A percentile compares a stretch with the other conserved stretches of the same genome.
Evolutionary conservation across 2,113 vertebrate genomes (phyloP).

Genomic region (Eolophus roseicapilla): DNA sequence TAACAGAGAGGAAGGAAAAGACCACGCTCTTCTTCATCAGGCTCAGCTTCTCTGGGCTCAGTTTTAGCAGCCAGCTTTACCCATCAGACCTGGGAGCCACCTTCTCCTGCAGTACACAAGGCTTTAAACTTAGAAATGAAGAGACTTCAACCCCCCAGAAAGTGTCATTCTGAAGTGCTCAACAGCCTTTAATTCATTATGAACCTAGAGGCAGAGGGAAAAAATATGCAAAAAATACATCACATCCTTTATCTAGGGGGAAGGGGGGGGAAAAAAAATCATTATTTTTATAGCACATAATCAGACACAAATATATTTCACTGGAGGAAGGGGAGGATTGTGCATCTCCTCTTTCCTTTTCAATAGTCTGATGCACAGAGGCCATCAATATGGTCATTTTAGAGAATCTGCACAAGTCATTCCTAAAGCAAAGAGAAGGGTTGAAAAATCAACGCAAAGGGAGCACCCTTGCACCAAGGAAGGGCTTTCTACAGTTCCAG

Average conservation of each 20-base stretch:
- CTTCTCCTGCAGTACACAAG: neutral
- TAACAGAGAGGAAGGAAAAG: neutral
- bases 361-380: neutral
- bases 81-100: neutral
- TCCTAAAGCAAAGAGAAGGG: neutral
- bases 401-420: neutral
- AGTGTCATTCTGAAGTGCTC: constrained; percentile 46
- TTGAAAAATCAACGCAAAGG: neutral
- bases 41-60: neutral
- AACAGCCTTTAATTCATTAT: constrained; percentile 73
- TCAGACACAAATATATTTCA: constrained; percentile 46
- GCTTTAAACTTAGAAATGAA: constrained; percentile 54
- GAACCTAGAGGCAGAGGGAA: constrained; percentile 64
- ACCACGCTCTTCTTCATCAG: neutral
- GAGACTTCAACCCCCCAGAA: constrained; percentile 19
- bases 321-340: neutral
- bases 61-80: neutral
- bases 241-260: constrained; percentile 40
- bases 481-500: constrained; percentile 21
- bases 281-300: constrained; percentile 49
- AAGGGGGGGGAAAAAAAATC: neutral
- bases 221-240: constrained; percentile 64
- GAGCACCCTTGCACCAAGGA: neutral
- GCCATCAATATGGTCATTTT: neutral
- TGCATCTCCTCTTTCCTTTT: constrained; percentile 22